Conservation (phyloP, 2,888 invertebrate species). For the Tipula unca region DNA sequence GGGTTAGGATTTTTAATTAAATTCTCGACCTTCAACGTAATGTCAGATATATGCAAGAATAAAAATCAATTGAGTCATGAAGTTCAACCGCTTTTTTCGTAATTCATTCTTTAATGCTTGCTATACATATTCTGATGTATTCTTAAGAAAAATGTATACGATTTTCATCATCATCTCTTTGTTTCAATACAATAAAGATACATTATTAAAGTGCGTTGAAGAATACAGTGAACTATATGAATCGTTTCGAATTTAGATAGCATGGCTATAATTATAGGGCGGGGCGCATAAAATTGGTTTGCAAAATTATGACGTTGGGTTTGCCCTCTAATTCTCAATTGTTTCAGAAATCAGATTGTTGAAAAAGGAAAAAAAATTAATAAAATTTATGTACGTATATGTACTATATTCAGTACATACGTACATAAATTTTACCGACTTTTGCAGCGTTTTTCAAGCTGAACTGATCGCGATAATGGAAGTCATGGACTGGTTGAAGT, state of each 20-base stretch:
- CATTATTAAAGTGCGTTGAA: neutral
- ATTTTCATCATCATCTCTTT: neutral
- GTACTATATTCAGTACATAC: too few species aligned
- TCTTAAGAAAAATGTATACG: neutral
- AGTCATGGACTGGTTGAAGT: too few species aligned
- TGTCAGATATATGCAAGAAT: neutral
- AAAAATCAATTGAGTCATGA: neutral
- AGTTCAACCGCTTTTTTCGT: neutral
- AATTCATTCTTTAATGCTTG: neutral
- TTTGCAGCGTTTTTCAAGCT: too few species aligned
- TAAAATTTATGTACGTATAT: too few species aligned
- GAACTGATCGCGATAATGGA: too few species aligned
- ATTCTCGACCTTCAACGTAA: neutral
- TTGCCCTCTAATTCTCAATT: too few species aligned
- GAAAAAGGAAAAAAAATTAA: too few species aligned
- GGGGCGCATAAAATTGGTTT: too few species aligned
- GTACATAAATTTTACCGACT: too few species aligned
- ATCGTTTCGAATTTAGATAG: neutral
- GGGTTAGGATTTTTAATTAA: neutral
- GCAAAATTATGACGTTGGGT: too few species aligned
- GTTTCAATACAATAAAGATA: neutral
- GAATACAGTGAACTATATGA: neutral
- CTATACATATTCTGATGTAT: neutral
- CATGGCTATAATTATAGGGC: too few species aligned
- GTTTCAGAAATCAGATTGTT: too few species aligned